A percentile compares a stretch with the other conserved stretches of the same genome.
Conservation (phyloP, 2,797 vertebrate genomes). For the Tragelaphus oryx region DNA sequence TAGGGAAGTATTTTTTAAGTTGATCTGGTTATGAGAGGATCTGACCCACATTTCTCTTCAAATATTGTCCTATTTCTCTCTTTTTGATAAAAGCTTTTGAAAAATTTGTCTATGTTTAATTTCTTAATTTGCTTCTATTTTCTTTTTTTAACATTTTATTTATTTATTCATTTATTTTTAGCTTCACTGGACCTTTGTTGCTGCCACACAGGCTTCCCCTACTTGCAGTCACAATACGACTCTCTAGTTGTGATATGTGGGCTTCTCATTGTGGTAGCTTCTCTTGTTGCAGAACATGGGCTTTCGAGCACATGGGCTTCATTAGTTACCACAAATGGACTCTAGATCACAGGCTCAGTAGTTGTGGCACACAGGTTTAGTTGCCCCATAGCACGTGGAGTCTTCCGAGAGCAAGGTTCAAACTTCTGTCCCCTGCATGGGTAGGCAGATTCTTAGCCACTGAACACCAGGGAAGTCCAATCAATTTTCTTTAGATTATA, state of each 20-base stretch:
- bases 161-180: not conserved
- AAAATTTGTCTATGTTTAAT: not conserved
- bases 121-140: not conserved
- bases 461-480: not conserved
- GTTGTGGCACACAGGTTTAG: not conserved
- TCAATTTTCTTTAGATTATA: not conserved
- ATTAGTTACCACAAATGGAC: not conserved
- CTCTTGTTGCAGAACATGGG: not conserved
- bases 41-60: not conserved
- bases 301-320: not conserved
- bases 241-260: not conserved
- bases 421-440: not conserved
- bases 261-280: not conserved
- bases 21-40: not conserved
- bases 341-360: not conserved
- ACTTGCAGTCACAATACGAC: not conserved
- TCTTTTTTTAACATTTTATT: not conserved
- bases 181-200: not conserved
- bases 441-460: not conserved
- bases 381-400: not conserved
- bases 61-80: not conserved
- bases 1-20: not conserved
- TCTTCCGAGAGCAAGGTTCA: accelerated
- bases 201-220: not conserved
- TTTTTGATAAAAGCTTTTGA: not conserved